A percentile compares a stretch with the other conserved stretches of the same genome.
phyloP scores from a whole-genome alignment of 2,797 vertebrate genomes.

The Babyrousa celebensis region DNA sequence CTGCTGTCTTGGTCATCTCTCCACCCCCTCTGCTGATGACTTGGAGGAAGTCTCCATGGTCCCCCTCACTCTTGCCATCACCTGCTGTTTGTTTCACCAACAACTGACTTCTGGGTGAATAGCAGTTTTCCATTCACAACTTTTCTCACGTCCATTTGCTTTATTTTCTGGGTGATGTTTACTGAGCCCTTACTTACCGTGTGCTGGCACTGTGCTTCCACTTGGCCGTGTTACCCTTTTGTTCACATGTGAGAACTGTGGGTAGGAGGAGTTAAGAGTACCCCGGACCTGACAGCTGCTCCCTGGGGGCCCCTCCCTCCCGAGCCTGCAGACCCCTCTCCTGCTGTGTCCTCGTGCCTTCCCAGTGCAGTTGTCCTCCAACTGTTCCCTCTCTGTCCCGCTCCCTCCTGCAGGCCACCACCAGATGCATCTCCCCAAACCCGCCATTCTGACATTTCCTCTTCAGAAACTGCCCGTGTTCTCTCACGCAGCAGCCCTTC shows the following conservation, averaged over 20 bases:
- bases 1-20: background rate
- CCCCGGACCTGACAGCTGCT: background rate
- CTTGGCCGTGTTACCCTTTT: background rate
- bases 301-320: background rate
- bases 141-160: background rate
- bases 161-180: background rate
- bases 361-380: slow-evolving; percentile 24
- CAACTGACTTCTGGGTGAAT: background rate
- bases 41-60: background rate
- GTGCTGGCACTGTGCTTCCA: background rate
- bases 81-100: background rate
- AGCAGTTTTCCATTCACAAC: background rate
- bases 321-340: background rate
- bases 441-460: background rate
- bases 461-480: background rate
- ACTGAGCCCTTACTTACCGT: background rate
- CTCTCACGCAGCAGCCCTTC: background rate
- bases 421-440: background rate
- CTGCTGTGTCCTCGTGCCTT: background rate
- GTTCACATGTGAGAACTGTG: background rate
- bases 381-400: background rate
- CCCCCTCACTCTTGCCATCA: background rate
- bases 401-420: background rate
- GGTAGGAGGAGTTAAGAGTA: background rate
- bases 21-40: background rate